phyloP scores from a whole-genome alignment of 2,797 vertebrate genomes.

The Paedocypris micromegethes region DNA sequence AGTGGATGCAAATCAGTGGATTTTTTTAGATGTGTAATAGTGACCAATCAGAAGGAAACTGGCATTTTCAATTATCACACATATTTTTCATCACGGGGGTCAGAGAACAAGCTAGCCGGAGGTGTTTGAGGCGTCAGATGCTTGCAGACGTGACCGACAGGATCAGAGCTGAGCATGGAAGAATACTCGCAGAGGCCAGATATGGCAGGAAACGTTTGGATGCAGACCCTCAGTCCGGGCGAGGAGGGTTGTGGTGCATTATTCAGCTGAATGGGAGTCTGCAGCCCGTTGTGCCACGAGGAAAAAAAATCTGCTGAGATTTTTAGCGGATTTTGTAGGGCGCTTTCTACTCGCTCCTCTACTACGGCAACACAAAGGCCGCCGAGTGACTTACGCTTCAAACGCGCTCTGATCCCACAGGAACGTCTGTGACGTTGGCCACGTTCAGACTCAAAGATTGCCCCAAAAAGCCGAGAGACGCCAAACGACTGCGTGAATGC shows the following conservation, averaged over 20 bases:
- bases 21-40: not conserved
- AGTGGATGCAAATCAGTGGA: not conserved
- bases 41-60: not conserved
- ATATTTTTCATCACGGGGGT: not conserved
- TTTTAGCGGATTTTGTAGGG: conserved; percentile 41
- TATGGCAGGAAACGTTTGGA: conserved; percentile 35
- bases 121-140: conserved; percentile 1
- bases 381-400: conserved; percentile 53
- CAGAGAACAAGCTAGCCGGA: not conserved
- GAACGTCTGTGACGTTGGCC: conserved; percentile 44
- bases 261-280: conserved; percentile 26
- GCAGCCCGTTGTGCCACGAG: conserved; percentile 19
- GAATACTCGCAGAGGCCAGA: conserved; percentile 18
- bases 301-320: conserved; percentile 19
- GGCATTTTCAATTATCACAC: not conserved
- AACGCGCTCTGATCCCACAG: conserved; percentile 48
- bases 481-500: conserved; percentile 27
- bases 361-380: conserved; percentile 48
- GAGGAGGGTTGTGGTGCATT: conserved; percentile 23
- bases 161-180: conserved; percentile 29
- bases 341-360: conserved; percentile 4
- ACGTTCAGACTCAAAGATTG: conserved; percentile 16
- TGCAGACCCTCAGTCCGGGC: conserved; percentile 1
- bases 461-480: conserved; percentile 9
- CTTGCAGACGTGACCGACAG: conserved; percentile 4